Evolutionary conservation across 2,797 vertebrate species (phyloP).

Genomic region (Anas acuta): DNA sequence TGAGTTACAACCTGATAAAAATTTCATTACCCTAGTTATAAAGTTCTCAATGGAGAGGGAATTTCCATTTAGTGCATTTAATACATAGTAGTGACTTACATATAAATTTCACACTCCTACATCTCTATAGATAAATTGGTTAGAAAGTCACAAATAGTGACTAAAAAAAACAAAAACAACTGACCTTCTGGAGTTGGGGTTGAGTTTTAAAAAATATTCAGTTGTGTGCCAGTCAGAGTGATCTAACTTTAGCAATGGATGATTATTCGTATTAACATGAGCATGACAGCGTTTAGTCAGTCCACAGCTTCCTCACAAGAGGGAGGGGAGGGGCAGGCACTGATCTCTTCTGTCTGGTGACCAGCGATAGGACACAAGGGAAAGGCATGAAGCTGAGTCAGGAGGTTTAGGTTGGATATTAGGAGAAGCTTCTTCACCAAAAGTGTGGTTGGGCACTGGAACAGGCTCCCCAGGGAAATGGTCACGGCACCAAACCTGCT

Average conservation of each 20-base stretch:
- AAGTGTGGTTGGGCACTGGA: neutral
- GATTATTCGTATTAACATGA: neutral
- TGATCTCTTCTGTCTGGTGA: no score
- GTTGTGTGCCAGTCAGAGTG: conserved; percentile 3
- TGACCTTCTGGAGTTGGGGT: neutral
- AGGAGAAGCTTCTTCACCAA: neutral
- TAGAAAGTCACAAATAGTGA: conserved; percentile 18
- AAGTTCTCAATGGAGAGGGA: conserved; percentile 57
- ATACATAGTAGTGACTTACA: neutral
- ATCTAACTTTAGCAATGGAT: neutral
- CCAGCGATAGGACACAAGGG: no score
- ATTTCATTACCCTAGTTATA: conserved; percentile 60
- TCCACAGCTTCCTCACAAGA: no score
- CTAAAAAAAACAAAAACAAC: neutral
- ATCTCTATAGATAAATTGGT: neutral
- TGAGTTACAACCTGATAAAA: conserved; percentile 67
- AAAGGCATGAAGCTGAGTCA: neutral
- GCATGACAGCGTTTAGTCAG: neutral
- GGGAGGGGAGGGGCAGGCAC: no score
- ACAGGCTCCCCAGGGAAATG: neutral
- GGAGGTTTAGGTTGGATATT: neutral
- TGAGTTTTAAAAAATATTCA: neutral
- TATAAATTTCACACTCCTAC: neutral
- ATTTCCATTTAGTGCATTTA: conserved; percentile 21
- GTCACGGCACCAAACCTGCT: neutral